Conservation (phyloP, 2,797 vertebrate species). For the Phrynocephalus guinanensis region DNA sequence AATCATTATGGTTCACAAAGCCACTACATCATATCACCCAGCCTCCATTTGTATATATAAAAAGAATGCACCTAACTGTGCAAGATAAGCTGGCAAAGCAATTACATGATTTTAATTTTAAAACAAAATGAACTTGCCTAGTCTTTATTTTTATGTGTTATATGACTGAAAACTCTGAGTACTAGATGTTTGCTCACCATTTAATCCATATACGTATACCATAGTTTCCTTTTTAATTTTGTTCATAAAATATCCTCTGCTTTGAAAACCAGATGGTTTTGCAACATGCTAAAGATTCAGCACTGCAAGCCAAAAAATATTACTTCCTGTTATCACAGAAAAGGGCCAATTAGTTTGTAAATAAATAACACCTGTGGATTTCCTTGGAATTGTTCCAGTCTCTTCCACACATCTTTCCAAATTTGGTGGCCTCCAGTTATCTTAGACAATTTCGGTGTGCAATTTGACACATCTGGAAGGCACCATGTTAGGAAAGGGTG, state of each 20-base stretch:
- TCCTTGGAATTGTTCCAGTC: neutral
- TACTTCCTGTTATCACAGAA: neutral
- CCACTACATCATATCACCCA: neutral
- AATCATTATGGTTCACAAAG: slow-evolving; percentile 24
- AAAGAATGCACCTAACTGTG: neutral
- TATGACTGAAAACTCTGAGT: neutral
- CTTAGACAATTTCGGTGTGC: neutral
- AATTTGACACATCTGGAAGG: neutral
- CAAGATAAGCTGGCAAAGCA: neutral
- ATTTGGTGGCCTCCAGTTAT: neutral
- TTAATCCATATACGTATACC: neutral
- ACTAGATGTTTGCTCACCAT: neutral
- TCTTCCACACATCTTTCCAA: slow-evolving; percentile 19
- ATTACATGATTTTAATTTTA: neutral
- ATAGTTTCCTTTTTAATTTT: neutral
- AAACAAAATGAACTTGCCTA: neutral
- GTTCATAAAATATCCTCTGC: neutral
- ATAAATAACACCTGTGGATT: neutral
- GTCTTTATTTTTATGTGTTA: slow-evolving; percentile 1
- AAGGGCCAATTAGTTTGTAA: slow-evolving; percentile 10
- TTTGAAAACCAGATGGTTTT: neutral
- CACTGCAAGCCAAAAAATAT: neutral
- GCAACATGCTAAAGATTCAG: slow-evolving; percentile 16
- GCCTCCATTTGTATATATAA: neutral
- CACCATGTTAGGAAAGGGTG: neutral